Conservation (phyloP, 2,797 vertebrate genomes). For the Todus mexicanus region DNA sequence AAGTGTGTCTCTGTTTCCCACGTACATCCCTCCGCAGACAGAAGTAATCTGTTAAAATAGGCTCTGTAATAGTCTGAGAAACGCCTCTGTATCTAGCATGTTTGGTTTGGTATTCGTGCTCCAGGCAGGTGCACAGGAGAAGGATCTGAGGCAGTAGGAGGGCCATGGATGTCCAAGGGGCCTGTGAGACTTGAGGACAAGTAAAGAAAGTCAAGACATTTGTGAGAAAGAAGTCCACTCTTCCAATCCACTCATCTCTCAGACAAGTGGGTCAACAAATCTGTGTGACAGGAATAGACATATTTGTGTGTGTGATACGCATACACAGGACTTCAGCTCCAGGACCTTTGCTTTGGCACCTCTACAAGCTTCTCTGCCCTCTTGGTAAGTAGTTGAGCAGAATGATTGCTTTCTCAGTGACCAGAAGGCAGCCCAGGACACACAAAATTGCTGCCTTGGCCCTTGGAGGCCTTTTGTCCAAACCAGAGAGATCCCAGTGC, state of each 20-base stretch:
- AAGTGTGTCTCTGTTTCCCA: conserved; percentile 43
- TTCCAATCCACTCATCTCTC: neutral
- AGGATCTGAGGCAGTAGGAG: neutral
- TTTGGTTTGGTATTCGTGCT: neutral
- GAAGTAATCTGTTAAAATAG: conserved; percentile 25
- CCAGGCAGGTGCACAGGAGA: neutral
- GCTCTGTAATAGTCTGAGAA: neutral
- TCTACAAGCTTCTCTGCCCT: neutral
- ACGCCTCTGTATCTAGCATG: neutral
- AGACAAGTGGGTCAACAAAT: neutral
- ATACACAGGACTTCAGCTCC: neutral
- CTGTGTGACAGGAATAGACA: neutral
- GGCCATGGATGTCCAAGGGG: neutral
- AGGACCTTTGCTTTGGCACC: neutral
- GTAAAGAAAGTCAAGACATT: neutral
- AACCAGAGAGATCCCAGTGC: neutral
- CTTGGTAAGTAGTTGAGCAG: neutral
- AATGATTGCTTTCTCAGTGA: neutral
- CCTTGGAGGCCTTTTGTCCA: neutral
- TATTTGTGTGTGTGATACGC: too few relatives aligned
- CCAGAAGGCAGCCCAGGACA: neutral
- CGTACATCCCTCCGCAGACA: neutral
- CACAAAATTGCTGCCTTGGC: neutral
- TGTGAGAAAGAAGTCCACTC: neutral
- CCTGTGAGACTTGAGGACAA: neutral